phyloP scores from a whole-genome alignment of 2,113 vertebrate genomes.

The Condylura cristata region DNA sequence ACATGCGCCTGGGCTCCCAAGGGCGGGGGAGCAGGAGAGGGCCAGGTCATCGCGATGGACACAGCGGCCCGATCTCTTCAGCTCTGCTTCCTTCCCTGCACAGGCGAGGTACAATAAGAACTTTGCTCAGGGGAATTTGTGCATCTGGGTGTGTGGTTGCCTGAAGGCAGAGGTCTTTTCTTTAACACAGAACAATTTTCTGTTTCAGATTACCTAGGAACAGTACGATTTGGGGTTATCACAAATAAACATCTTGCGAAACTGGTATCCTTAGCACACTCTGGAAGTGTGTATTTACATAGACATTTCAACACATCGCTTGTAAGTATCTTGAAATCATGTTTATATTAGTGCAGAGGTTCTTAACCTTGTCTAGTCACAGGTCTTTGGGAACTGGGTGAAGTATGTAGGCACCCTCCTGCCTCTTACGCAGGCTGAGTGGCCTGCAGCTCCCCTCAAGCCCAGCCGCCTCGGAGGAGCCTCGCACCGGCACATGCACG shows the following conservation, averaged over 20 bases:
- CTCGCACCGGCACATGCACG: neutral
- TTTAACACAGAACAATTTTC: slow-evolving; percentile 66
- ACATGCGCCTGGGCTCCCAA: neutral
- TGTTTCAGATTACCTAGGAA: slow-evolving; percentile 93
- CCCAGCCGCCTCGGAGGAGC: neutral
- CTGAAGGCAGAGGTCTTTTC: slow-evolving; percentile 65
- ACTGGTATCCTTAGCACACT: slow-evolving; percentile 88
- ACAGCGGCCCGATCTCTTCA: neutral
- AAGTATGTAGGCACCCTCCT: neutral
- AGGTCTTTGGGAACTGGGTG: slow-evolving; percentile 43
- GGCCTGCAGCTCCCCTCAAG: neutral
- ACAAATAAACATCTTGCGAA: slow-evolving; percentile 91
- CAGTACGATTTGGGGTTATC: slow-evolving; percentile 95
- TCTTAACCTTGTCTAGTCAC: slow-evolving; percentile 62
- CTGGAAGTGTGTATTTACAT: slow-evolving; percentile 94
- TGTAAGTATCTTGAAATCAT: slow-evolving; percentile 87
- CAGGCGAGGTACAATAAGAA: neutral
- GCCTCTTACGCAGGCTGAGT: neutral
- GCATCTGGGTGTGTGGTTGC: slow-evolving; percentile 60
- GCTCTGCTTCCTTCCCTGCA: neutral
- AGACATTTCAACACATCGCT: slow-evolving; percentile 94
- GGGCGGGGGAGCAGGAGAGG: neutral
- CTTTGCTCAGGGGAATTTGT: neutral
- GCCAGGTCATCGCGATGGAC: neutral
- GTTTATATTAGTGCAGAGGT: slow-evolving; percentile 38